Evolutionary conservation across 2,113 vertebrate genomes (phyloP).

Genomic region (Casuarius casuarius): DNA sequence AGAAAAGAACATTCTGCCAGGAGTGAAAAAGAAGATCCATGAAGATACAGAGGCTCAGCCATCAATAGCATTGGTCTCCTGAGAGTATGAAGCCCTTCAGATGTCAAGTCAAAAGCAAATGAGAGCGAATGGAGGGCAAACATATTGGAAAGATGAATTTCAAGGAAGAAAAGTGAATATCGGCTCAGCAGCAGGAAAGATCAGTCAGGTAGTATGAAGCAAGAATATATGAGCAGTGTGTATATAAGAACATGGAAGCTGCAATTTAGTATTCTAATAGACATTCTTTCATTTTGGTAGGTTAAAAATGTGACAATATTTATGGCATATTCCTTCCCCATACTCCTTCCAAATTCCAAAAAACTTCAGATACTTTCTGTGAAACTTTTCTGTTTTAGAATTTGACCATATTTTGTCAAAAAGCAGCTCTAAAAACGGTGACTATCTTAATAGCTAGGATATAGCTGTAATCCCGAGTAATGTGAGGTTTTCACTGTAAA

Average conservation of each 20-base stretch:
- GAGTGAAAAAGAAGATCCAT: not conserved
- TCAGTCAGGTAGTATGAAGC: not conserved
- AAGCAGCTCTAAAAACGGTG: not conserved
- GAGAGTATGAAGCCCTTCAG: not conserved
- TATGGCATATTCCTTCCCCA: not conserved
- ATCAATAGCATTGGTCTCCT: not conserved
- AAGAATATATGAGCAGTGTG: not conserved
- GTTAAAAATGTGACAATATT: not conserved
- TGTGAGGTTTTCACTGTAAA: not conserved
- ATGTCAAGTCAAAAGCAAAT: conserved; percentile 26
- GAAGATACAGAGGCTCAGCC: not conserved
- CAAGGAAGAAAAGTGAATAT: not conserved
- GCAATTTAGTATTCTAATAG: not conserved
- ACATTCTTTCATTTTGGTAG: not conserved
- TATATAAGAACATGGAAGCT: not conserved
- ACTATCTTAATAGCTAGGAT: not conserved
- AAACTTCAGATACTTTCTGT: not conserved
- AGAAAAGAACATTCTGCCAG: not conserved
- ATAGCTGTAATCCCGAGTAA: not conserved
- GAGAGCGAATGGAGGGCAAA: not conserved
- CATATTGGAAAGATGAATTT: conserved; percentile 19
- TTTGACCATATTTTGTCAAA: not conserved
- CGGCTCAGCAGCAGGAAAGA: not conserved
- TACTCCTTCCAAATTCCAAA: not conserved
- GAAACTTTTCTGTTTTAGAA: not conserved